phyloP scores from a whole-genome alignment of 2,797 vertebrate species.

The Artibeus lituratus region DNA sequence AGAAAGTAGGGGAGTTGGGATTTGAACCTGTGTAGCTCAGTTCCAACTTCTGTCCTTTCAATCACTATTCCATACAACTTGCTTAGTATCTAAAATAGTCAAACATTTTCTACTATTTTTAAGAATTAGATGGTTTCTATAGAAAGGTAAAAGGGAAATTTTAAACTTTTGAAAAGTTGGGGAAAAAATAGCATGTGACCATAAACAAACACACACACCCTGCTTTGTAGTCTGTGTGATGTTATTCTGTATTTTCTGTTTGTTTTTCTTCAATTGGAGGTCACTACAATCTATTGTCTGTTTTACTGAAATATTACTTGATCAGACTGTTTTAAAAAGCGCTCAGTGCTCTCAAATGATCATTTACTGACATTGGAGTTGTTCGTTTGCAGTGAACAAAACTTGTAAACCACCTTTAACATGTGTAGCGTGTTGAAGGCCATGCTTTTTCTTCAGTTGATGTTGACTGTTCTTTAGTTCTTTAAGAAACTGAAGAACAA shows the following conservation, averaged over 20 bases:
- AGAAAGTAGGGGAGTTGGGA: not conserved
- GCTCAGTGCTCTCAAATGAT: constrained; percentile 22
- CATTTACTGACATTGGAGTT: constrained; percentile 24
- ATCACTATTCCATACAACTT: not conserved
- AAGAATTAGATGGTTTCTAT: constrained; percentile 13
- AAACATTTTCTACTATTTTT: not conserved
- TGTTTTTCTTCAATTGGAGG: constrained; percentile 10
- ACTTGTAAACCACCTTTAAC: not conserved
- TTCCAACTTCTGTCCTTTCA: not conserved
- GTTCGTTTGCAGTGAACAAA: not conserved
- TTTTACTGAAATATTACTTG: not conserved
- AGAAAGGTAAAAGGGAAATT: constrained; percentile 2
- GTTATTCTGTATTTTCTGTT: not conserved
- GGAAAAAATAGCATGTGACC: not conserved
- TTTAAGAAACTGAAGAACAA: not conserved
- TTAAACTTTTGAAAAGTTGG: not conserved
- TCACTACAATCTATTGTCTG: not conserved
- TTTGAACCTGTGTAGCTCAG: not conserved
- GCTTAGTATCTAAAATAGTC: constrained; percentile 25
- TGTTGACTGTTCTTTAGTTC: not conserved
- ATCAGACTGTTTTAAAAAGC: not conserved
- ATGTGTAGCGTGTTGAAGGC: not conserved
- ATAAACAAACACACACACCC: not conserved
- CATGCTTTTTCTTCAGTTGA: not conserved
- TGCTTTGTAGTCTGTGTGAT: not conserved